A percentile compares a stretch with the other conserved stretches of the same genome.
These are phyloP conservation scores for Argyrosomus japonicus DNA, from an alignment of 2,113 vertebrate genomes.

Conservation along the genomic window DNA sequence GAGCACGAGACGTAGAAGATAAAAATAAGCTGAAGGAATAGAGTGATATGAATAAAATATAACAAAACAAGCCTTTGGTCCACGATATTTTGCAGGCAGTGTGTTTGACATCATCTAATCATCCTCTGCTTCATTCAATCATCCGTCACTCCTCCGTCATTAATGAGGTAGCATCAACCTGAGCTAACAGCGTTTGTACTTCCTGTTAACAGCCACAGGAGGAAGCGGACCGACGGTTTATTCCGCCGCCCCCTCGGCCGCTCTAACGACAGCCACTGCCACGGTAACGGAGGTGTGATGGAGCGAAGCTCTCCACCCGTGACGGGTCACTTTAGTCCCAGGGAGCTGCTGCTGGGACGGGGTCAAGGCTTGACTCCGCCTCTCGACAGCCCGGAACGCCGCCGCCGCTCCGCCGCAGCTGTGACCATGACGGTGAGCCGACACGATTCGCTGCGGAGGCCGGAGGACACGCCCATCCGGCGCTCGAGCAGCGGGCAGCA, in stretches of 20 bases:
- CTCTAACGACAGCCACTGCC: slow-evolving; percentile 88
- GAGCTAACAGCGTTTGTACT: neutral
- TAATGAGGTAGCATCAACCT: neutral
- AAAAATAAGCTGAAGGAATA: too few species aligned
- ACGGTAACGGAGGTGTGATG: slow-evolving; percentile 84
- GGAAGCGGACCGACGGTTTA: slow-evolving; percentile 90
- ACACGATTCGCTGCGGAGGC: slow-evolving; percentile 93
- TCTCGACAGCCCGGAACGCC: slow-evolving; percentile 91
- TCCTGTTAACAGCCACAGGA: slow-evolving; percentile 84
- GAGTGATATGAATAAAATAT: too few species aligned
- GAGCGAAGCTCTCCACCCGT: slow-evolving; percentile 91
- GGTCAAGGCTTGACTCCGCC: slow-evolving; percentile 83
- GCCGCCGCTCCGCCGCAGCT: slow-evolving; percentile 89
- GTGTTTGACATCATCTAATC: neutral
- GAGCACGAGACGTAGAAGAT: too few species aligned
- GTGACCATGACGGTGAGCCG: slow-evolving; percentile 92
- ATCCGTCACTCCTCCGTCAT: neutral
- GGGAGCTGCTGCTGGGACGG: slow-evolving; percentile 91
- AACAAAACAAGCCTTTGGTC: too few species aligned
- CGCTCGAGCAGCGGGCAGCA: slow-evolving; percentile 94
- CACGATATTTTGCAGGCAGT: too few species aligned
- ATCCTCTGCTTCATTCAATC: neutral
- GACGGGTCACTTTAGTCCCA: slow-evolving; percentile 91
- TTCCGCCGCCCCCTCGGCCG: slow-evolving; percentile 90
- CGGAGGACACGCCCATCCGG: slow-evolving; percentile 93